phyloP scores from a whole-genome alignment of 2,797 vertebrate genomes.

The Staurois parvus region DNA sequence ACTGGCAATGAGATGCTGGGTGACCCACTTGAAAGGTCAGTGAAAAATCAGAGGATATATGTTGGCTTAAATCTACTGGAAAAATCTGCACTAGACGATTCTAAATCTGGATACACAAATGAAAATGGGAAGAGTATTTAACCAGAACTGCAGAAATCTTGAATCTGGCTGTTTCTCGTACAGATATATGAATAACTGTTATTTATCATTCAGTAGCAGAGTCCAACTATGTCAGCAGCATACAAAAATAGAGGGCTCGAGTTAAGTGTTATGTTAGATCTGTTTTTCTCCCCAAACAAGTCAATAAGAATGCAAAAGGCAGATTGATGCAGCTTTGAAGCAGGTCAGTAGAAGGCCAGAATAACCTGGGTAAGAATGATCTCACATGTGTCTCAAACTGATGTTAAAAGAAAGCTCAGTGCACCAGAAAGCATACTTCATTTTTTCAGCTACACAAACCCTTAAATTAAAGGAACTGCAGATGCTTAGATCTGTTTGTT shows the following conservation, averaged over 20 bases:
- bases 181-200: background rate
- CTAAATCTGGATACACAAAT: background rate
- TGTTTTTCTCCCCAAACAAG: background rate
- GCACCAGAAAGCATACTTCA: background rate
- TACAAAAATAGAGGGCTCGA: background rate
- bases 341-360: background rate
- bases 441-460: background rate
- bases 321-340: background rate
- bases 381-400: background rate
- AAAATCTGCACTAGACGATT: background rate
- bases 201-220: background rate
- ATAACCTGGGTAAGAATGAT: background rate
- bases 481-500: background rate
- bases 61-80: background rate
- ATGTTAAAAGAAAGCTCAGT: background rate
- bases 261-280: background rate
- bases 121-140: too few relatives aligned
- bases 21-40: slow-evolving; percentile 21
- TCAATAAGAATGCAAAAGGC: background rate
- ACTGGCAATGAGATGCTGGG: background rate
- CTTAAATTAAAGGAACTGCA: too few relatives aligned
- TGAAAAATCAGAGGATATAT: background rate
- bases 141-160: background rate
- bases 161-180: background rate
- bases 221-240: background rate